Base-by-base conservation (phyloP, 2,888 invertebrate genomes). In the Macrophya alboannulata region DNA sequence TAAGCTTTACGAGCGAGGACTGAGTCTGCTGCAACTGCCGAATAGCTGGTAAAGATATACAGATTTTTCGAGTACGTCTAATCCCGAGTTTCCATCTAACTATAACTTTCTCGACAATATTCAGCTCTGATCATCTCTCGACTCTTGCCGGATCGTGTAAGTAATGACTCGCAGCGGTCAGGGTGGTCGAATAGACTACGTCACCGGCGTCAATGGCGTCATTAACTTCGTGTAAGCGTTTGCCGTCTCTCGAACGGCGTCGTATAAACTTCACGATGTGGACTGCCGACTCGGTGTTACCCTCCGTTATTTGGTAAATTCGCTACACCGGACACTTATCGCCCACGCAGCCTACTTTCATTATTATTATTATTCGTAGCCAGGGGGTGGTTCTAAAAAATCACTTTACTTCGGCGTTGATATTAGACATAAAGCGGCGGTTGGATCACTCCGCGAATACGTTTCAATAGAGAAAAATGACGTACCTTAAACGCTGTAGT, bases 1-100 rank as follows among this genome's bases (percentile, higher is more conserved):
- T 93, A 92, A 93, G 93, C 92, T 91, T 92, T 90, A 91, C 92
- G 92, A 93, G 92, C 72, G 17, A 74, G 91, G 91, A 37, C 68
- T 15, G 68, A 91, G 91, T 90, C 90, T 89, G 90, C 89, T 87
- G 72, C 76, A 51, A 74, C 43, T 74, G 25, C 72, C 21, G 72
- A 40, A 37, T 37, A 31, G 71, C 71, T 71, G 71, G 71, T 40
- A 31, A 43, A 43, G 45, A 45, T 43, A 74, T 43, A 74, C 72
- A 74, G 72, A 74, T 74, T 74, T 45, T 45, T 74, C 72, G 21
- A 45, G 72, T n/a, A 45, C 5, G n/a, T n/a, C 45, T 17, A 31
- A 15, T 37, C 68, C 25, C 17, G 12, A 55, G 55, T 55, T 55
- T 37, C 68, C 17, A 21, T 31, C 8, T 6, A 12, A 21, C 15